Base-by-base conservation (phyloP, 2,888 invertebrate genomes). In the Taphrorychus bicolor region DNA sequence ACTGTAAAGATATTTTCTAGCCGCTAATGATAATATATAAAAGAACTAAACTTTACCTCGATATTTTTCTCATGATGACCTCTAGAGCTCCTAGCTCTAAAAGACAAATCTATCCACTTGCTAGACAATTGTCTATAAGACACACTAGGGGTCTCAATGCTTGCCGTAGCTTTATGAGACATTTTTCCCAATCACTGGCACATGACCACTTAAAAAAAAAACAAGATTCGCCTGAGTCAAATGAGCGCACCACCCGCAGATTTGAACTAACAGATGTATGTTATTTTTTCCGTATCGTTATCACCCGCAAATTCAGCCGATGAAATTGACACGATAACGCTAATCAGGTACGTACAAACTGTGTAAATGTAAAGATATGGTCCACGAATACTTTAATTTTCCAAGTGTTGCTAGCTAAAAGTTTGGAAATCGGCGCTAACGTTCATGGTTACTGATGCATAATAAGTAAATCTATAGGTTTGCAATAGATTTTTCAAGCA, bases 401-500 rank as follows among this genome's bases (percentile, higher is more conserved):
- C n/a, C n/a, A n/a, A n/a, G n/a, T n/a, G 32, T 3, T 32, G 32
- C 32, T 9, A 9, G 32, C 32, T 32, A 3, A 32, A 9, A 32
- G 32, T 45, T 45, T 49, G 49, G 11, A 52, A 19, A 52, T 52
- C 5, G 14, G 14, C 16, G 52, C n/a, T 52, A 52, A 52, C 22
- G 22, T 52, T 21, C 19, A n/a, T 2, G 45, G 45, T 45, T 7
- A n/a, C n/a, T n/a, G n/a, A n/a, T n/a, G n/a, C n/a, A n/a, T n/a
- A n/a, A n/a, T n/a, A n/a, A n/a, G n/a, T n/a, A n/a, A n/a, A n/a
- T n/a, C n/a, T n/a, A n/a, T n/a, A n/a, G n/a, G n/a, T n/a, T n/a
- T n/a, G n/a, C n/a, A n/a, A n/a, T n/a, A n/a, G n/a, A n/a, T n/a
- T n/a, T n/a, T n/a, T n/a, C n/a, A n/a, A n/a, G n/a, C n/a, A n/a